phyloP scores from a whole-genome alignment of 1,140 invertebrate species.

The Rhopalosiphum padi region DNA sequence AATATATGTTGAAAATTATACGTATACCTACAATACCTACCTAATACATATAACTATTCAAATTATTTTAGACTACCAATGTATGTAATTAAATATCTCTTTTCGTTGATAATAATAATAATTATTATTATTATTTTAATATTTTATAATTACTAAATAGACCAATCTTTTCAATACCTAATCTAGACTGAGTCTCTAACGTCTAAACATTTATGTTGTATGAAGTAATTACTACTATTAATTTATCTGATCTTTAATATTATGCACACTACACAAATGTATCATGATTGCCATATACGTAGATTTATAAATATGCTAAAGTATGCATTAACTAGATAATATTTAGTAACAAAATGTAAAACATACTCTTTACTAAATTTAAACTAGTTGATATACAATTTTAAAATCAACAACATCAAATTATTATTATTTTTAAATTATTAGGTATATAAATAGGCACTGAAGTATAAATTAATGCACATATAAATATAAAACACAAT shows the following conservation, averaged over 20 bases:
- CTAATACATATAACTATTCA: background rate
- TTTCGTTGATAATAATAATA: background rate
- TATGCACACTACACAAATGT: background rate
- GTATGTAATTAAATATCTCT: background rate
- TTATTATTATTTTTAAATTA: background rate
- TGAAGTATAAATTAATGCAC: too few relatives aligned
- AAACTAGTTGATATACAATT: background rate
- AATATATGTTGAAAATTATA: background rate
- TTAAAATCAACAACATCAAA: background rate
- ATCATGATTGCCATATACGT: background rate
- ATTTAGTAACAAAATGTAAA: background rate
- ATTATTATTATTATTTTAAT: background rate
- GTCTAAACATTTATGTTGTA: background rate
- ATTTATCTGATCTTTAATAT: background rate
- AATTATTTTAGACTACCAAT: background rate
- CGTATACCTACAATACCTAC: background rate
- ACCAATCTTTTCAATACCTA: background rate
- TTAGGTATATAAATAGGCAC: background rate
- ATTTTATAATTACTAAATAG: background rate
- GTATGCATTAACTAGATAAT: too few relatives aligned
- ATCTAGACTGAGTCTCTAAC: background rate
- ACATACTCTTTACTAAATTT: background rate
- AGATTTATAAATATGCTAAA: background rate
- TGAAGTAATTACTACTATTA: background rate
- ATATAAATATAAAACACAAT: too few relatives aligned